phyloP scores from a whole-genome alignment of 2,113 vertebrate genomes.

The Xiphophorus maculatus region DNA sequence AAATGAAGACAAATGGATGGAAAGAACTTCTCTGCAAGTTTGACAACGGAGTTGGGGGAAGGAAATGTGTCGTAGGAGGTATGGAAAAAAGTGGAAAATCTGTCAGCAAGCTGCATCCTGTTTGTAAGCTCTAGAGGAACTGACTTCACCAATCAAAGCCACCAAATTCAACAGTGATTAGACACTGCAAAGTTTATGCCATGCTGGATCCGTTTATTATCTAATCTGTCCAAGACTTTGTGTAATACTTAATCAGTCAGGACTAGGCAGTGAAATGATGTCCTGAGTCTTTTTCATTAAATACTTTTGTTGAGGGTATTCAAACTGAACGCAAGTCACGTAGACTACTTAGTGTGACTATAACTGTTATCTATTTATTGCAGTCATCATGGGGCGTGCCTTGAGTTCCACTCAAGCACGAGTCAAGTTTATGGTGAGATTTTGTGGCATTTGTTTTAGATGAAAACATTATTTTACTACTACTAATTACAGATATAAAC shows the following conservation, averaged over 20 bases:
- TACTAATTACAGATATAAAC: neutral
- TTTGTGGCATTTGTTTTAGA: neutral
- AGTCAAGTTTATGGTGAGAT: conserved; percentile 4
- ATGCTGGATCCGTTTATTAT: too few relatives aligned
- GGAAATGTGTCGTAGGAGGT: conserved; percentile 47
- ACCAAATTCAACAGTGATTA: neutral
- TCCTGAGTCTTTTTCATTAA: neutral
- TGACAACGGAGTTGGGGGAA: conserved; percentile 47
- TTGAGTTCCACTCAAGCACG: conserved; percentile 5
- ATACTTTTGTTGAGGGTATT: neutral
- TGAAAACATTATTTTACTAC: neutral
- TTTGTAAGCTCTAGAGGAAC: conserved; percentile 40
- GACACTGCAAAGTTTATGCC: neutral
- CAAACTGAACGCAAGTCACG: neutral
- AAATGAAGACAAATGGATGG: neutral
- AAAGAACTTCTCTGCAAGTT: neutral
- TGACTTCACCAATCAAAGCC: conserved; percentile 32
- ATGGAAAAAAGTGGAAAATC: conserved; percentile 17
- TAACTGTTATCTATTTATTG: conserved; percentile 55
- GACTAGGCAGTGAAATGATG: neutral
- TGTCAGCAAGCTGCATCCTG: conserved; percentile 56
- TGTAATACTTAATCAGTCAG: neutral
- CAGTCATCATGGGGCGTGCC: conserved; percentile 62
- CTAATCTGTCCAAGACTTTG: neutral
- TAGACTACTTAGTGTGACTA: conserved; percentile 29